Evolutionary conservation across 2,888 invertebrate species (phyloP), one percentile per base, ranked within the genome.

Genomic region (Desoria tigrina): DNA sequence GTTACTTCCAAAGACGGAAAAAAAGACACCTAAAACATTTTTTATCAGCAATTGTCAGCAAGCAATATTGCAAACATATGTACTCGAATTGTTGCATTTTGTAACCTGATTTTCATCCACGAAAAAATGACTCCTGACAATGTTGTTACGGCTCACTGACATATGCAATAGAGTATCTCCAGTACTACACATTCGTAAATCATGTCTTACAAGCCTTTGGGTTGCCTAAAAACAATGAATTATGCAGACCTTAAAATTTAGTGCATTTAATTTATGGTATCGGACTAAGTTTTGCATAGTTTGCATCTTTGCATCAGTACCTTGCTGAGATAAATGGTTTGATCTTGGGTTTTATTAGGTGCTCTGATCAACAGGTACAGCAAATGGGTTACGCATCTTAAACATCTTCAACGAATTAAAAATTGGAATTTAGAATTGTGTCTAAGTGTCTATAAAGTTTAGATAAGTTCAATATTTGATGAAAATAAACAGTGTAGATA

Each of bases 131-230:
- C 89, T 88, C 78, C 87, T 87, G 74, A 92, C 87, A 16, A 88
- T 88, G 82, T 90, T 91, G 72, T 88, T 83, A 72, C 87, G 86
- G 49, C 88, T 90, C 63, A 89, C 90, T 78, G 89, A 88, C 73
- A 94, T 84, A 83, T 94, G 94, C 67, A 95, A 84, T 71, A 94
- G 83, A n/a, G 90, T 87, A 80, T 92, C 91, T 67, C 88, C 88
- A 16, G 64, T 86, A 84, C 77, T 42, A 27, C 73, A 86, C 76
- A 88, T 88, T 71, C 86, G 85, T 60, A 89, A 86, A 80, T 89
- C 87, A 67, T 83, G 81, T 61, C 82, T 83, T 28, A 89, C 84
- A 59, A 88, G 81, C 73, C 63, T 60, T 67, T 68, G 65, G 60
- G 76, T 67, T 67, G 66, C 61, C 74, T 76, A 42, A 16, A 63